Base-by-base conservation (phyloP, 2,888 invertebrate genomes). In the Allacma fusca region DNA sequence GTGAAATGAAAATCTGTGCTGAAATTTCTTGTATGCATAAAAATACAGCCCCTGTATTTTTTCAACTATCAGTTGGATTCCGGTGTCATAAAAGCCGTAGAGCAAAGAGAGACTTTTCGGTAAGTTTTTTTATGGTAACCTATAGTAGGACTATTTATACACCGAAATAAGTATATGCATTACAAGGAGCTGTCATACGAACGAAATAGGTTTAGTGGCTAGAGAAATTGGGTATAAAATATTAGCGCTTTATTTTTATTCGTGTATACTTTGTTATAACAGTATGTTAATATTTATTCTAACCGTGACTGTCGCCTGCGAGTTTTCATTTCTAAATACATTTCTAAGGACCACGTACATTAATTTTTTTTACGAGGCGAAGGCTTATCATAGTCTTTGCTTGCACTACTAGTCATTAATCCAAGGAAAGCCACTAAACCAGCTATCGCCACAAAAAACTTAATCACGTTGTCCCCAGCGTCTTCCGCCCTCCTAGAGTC, bases 281-380 rank as follows among this genome's bases (percentile, higher is more conserved):
- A 50, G 16, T n/a, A 50, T 50, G 19, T 50, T 50, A 4, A 50
- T 16, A 50, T 50, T 50, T 9, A 34, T 9, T 50, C 62, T 62
- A 62, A 62, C 2, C 7, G 12, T 62, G 62, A 24, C 62, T 12
- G 62, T 62, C 62, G 62, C 62, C 62, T 62, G 62, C 62, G 26
- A 62, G 62, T 24, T 70, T 70, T 70, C 1, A 13, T 12, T 19
- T 24, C 21, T 44, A 70, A 40, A 70, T 70, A 70, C 2, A 21
- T 12, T 62, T 29, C 62, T 73, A 73, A 73, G 59, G 73, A 62
- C 73, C 73, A 59, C 9, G 28, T n/a, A 73, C 9, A 73, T 73
- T 62, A 73, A 23, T 62, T 24, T 12, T 62, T 62, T 13, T 4
- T 12, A 62, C 26, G 26, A 21, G 1, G 2, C 16, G 23, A 23